These are phyloP conservation scores for Drosophila buzzatii DNA, from an alignment of 2,888 invertebrate genomes.

Conservation along the genomic window DNA sequence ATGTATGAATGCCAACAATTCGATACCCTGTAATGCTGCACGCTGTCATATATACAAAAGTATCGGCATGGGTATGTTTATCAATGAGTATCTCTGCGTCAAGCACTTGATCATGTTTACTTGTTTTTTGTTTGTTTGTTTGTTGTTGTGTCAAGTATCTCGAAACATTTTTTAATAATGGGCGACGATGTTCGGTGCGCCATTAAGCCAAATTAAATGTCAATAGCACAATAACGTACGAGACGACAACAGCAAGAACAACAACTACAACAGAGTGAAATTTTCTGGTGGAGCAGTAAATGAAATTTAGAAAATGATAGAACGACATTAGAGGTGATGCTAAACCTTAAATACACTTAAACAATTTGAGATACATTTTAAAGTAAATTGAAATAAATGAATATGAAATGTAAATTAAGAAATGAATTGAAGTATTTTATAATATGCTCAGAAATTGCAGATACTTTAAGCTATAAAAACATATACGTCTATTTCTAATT, in stretches of 20 bases:
- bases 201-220: slow-evolving; percentile 77
- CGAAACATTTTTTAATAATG: slow-evolving; percentile 55
- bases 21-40: slow-evolving; percentile 7
- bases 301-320: slow-evolving; percentile 24
- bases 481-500: too few relatives aligned
- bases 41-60: background rate
- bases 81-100: background rate
- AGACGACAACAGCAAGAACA: slow-evolving; percentile 4
- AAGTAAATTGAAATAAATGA: background rate
- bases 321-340: background rate
- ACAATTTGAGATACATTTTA: background rate
- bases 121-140: slow-evolving; percentile 2
- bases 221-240: slow-evolving; percentile 51
- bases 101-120: background rate
- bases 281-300: slow-evolving; percentile 20
- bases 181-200: slow-evolving; percentile 49
- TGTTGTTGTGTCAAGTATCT: slow-evolving; percentile 34
- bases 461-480: too few relatives aligned
- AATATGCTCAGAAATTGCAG: background rate
- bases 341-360: background rate
- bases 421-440: background rate
- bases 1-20: background rate
- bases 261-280: slow-evolving; percentile 17
- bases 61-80: too few relatives aligned
- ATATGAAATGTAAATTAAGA: too few relatives aligned